Evolutionary conservation across 92 coral and sea anemone species (phyloP), one percentile per base, ranked within the genome.

Genomic region (Zoanthus sociatus): DNA sequence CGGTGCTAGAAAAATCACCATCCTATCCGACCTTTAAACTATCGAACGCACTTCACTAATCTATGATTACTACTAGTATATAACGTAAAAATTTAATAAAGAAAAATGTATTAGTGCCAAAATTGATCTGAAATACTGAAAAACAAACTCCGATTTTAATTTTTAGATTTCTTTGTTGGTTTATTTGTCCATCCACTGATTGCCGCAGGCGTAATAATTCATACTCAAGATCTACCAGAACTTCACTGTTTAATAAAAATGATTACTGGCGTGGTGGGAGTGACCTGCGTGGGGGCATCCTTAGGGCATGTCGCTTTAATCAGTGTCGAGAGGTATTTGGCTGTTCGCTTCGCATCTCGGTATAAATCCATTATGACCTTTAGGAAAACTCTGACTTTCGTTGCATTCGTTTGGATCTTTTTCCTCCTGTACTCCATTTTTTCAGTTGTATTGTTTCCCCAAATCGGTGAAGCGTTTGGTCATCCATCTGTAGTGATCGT

Each of bases 291-390:
- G 33, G 72, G 72, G 37, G 37, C 12, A 6, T 67, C 72, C 14
- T 33, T 67, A 1, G 72, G 72, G 0, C 72, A 67, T 44, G 32
- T 67, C 31, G 26, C 37, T 30, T 67, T 67, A 44, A 67, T 67
- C 72, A 67, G 72, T 37, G 20, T 67, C 37, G 72, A 67, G 72
- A 67, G 72, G 42, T 67, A 67, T 3, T 20, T 67, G 72, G 42
- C 37, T 8, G 72, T 67, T 67, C 72, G 37, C 33, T 67, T 26
- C 32, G 72, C 72, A 67, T 31, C 32, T 20, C 72, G 32, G 9
- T 18, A 67, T 67, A 67, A 6, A 18, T 6, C 10, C 26, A 31
- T 67, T 11, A 14, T 67, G 42, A 67, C 72, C 1, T 67, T 67
- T 13, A 18, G 13, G 6, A 67, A 67, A 67, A 20, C 42, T 67